These are phyloP conservation scores for Crenichthys baileyi DNA, from an alignment of 2,797 vertebrate genomes.

Conservation along the genomic window DNA sequence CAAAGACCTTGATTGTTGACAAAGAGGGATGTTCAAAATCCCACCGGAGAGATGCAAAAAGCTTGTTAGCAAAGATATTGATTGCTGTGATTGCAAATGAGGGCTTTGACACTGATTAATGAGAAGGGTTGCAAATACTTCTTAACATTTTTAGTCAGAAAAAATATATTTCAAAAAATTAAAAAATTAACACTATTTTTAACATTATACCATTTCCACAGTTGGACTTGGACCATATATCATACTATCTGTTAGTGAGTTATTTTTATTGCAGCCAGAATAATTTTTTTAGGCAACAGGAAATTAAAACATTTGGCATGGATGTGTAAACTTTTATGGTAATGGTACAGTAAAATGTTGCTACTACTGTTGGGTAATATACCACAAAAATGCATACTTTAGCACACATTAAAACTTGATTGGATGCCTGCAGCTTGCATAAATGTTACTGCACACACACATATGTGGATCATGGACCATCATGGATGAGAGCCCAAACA, in stretches of 20 bases:
- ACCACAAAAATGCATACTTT: slow-evolving; percentile 10
- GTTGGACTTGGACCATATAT: too few relatives aligned
- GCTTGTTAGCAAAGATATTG: slow-evolving; percentile 18
- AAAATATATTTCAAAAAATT: too few relatives aligned
- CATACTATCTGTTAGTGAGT: not conserved
- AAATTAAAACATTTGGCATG: not conserved
- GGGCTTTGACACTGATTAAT: not conserved
- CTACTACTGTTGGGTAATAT: slow-evolving; percentile 14
- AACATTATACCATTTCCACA: not conserved
- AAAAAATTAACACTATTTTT: not conserved
- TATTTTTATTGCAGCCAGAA: not conserved
- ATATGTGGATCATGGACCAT: slow-evolving; percentile 25
- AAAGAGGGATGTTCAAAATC: not conserved
- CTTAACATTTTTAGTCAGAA: not conserved
- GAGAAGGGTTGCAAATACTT: not conserved
- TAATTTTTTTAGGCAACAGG: not conserved
- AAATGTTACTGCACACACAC: slow-evolving; percentile 9
- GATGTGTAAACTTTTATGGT: not conserved
- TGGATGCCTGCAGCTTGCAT: not conserved
- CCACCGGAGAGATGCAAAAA: slow-evolving; percentile 1
- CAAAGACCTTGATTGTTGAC: slow-evolving; percentile 13
- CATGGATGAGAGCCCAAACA: slow-evolving; percentile 46
- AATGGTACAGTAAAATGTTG: not conserved
- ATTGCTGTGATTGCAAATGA: slow-evolving; percentile 17
- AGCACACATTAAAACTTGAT: slow-evolving; percentile 21